phyloP scores from a whole-genome alignment of 2,797 vertebrate species.

The Spondyliosoma cantharus region DNA sequence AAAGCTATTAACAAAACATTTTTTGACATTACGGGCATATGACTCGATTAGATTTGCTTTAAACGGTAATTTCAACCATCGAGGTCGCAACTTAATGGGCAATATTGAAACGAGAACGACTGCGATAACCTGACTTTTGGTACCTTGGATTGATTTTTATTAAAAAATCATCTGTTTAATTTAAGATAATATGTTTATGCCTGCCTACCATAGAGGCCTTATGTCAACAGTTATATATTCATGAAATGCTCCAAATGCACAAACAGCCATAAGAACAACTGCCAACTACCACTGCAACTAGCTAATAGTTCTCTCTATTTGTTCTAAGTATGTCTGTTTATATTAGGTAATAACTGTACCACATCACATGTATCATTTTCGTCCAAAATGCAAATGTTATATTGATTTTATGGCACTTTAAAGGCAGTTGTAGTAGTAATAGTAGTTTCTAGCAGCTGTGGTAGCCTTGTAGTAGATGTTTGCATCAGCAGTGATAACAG shows the following conservation, averaged over 20 bases:
- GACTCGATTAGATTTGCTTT: too few species aligned
- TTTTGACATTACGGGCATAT: too few species aligned
- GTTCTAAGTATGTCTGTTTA: background rate
- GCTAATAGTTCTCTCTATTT: background rate
- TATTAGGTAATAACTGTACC: too few species aligned
- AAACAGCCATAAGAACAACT: background rate
- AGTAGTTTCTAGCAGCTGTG: background rate
- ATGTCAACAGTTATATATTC: background rate
- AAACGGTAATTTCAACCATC: too few species aligned
- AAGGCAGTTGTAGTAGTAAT: background rate
- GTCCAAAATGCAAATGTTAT: background rate
- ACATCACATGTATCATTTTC: background rate
- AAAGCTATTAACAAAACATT: background rate
- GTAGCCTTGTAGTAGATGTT: conserved; percentile 14
- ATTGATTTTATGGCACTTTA: background rate
- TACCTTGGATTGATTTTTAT: background rate
- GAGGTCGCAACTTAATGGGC: too few species aligned
- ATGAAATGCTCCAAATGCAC: too few species aligned
- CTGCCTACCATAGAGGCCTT: too few species aligned
- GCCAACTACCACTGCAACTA: background rate
- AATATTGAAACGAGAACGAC: too few species aligned
- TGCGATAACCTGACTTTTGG: background rate
- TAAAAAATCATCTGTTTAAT: background rate
- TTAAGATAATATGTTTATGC: too few species aligned
- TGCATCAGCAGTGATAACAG: conserved; percentile 19